Base-by-base conservation (phyloP, 2,113 vertebrate genomes). In the Cyprinodon tularosa region DNA sequence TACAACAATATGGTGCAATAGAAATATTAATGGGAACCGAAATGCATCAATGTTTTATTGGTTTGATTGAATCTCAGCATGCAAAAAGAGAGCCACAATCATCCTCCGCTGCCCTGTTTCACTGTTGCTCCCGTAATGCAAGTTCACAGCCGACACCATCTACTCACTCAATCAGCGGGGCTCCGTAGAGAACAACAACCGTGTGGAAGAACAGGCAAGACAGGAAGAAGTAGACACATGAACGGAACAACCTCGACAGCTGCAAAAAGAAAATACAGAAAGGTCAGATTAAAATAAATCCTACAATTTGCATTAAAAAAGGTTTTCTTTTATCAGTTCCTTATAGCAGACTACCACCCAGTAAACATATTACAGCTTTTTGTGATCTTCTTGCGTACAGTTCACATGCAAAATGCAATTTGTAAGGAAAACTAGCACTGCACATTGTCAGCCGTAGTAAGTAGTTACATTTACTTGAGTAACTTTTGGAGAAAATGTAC, bases 161-260 rank as follows among this genome's bases (percentile, higher is more conserved):
- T 72, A 97, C 98, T 98, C 93, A 99, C 98, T 99, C 97, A 65
- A 97, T 89, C 74, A 99, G 89, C 20, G 97, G 96, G 66, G 98
- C 98, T 90, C 98, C 98, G 61, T 99, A 99, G 29, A 99, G 94
- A 84, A 99, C 95, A 82, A 98, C 93, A 85, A 99, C 95, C 17
- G 92, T 78, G 89, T 99, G 97, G 93, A 96, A 98, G 45, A 96
- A 92, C 74, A 98, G 83, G 90, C 98, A 99, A 67, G 98, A 99
- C 74, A 96, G 89, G 77, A 96, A 88, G 91, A 98, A 97, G 93
- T 97, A 98, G 62, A 98, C 53, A 86, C 96, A 96, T 86, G 95
- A 97, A 85, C 95, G 96, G 87, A 96, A 89, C 92, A 96, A 85
- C 85, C 93, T 95, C 39, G 95, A 94, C 85, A 97, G 91, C 97